Evolutionary conservation across 23 tunicate genomes (phyloP), one percentile per base, ranked within the genome.

Genomic region (Halocynthia roretzi): DNA sequence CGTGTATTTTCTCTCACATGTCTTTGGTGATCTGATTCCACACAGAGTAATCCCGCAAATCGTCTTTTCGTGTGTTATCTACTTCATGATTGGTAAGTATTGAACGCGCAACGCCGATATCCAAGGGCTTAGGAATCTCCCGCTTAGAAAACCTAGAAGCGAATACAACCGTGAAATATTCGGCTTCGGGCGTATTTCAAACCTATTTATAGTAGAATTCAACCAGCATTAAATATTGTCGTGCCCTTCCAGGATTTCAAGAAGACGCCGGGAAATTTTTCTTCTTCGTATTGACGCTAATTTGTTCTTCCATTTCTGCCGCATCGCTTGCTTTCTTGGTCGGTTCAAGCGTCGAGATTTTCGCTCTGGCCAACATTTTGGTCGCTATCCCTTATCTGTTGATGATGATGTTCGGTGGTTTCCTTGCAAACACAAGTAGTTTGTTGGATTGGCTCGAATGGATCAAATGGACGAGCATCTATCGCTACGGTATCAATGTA

Each of bases 281-380:
- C 64, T 15, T 60, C 64, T 60, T 60, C 4, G n/a, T 4, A 0
- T 60, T 60, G n/a, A n/a, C 17, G n/a, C 64, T 60, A 2, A n/a
- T 60, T 60, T n/a, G n/a, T 60, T 15, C 17, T 15, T 15, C 64
- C 17, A 60, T 60, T n/a, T 15, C 17, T n/a, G 64, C 64, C 64
- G n/a, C 64, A 15, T 60, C 64, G 64, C 64, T 60, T 60, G 64
- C 64, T 60, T 60, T 60, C 64, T 60, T 60, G 17, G 64, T 60
- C 64, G 17, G 64, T n/a, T 15, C 64, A 60, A 15, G 17, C 64
- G 64, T 60, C 64, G 17, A 60, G 64, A 60, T 60, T 15, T 60
- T 60, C 64, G 64, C 64, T 60, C n/a, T 60, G 17, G 64, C 64
- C 17, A 4, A 60, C 17, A n/a, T 60, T 15, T 15, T 60, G n/a